Base-by-base conservation (phyloP, 1,140 invertebrate genomes). In the Holcopasites calliopsidis region DNA sequence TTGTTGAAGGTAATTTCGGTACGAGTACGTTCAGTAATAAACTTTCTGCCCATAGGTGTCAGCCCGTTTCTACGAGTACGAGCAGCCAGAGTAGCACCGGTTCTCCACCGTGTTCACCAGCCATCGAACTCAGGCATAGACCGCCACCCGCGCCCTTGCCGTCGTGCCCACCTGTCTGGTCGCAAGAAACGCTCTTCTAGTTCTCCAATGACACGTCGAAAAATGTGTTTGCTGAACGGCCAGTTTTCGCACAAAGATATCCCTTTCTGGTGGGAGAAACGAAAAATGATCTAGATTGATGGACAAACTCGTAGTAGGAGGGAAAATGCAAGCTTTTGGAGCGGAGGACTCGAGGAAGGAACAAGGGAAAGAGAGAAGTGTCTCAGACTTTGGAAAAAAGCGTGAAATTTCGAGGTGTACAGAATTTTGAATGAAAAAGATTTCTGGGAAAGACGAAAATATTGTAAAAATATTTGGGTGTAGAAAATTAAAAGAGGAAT, bases 111-210 rank as follows among this genome's bases (percentile, higher is more conserved):
- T 85, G 85, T 85, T 87, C 88, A 75, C 81, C 87, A 79, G 86
- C 86, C 58, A 90, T 91, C 80, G 90, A 91, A 72, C 83, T 91
- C 50, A 89, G 85, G 76, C 88, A 90, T 47, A 86, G 86, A 84
- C 89, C 87, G 66, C 77, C 79, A 13, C 83, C 85, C 54, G 73
- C 86, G 28, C 85, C 86, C 62, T 80, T 87, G 42, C 76, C 86
- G 68, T 82, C 88, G 35, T 76, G 84, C 55, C 89, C 88, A 62
- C 86, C 88, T 26, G 79, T 84, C 49, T 90, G 88, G 88, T 89
- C 88, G 44, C 88, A 91, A 57, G 89, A 91, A 84, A 91, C 90
- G 26, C 88, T 91, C 68, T 91, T 91, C 76, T 91, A 90, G 75
- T 66, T 49, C 16, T 71, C 23, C 16, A 49, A 61, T 26, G 5